Conservation (phyloP, 1,140 invertebrate species). For the Pseudomyrmex gracilis region DNA sequence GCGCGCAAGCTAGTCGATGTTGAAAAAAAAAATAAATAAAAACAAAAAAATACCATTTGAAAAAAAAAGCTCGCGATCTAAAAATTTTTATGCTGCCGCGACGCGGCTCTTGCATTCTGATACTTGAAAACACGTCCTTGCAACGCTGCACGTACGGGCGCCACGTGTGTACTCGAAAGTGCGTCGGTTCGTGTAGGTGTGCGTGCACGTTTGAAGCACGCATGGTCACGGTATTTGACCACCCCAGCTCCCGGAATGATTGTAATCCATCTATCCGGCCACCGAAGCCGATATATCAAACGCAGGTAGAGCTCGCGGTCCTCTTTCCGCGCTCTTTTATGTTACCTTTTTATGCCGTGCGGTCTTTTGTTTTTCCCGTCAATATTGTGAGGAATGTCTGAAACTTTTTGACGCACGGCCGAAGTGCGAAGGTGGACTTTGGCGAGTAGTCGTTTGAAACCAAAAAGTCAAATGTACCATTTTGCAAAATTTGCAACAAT, state of each 20-base stretch:
- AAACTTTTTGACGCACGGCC: no score
- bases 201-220: slow-evolving; percentile 73
- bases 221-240: slow-evolving; percentile 85
- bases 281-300: slow-evolving; percentile 83
- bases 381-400: slow-evolving; percentile 12
- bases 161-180: slow-evolving; percentile 73
- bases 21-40: background rate
- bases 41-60: background rate
- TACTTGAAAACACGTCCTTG: slow-evolving; percentile 62
- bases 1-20: background rate
- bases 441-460: no score
- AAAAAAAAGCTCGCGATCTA: background rate
- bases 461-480: no score
- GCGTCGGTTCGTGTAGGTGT: slow-evolving; percentile 65
- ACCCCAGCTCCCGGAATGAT: slow-evolving; percentile 84
- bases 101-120: slow-evolving; percentile 25
- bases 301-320: slow-evolving; percentile 71
- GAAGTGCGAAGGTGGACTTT: no score
- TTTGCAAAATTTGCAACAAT: no score
- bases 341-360: slow-evolving; percentile 41
- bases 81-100: slow-evolving; percentile 33
- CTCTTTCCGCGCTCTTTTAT: slow-evolving; percentile 51
- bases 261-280: slow-evolving; percentile 85
- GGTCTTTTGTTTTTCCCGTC: slow-evolving; percentile 33
- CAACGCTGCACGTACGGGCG: slow-evolving; percentile 47